phyloP scores from a whole-genome alignment of 2,113 vertebrate species.

The Zootoca vivipara region DNA sequence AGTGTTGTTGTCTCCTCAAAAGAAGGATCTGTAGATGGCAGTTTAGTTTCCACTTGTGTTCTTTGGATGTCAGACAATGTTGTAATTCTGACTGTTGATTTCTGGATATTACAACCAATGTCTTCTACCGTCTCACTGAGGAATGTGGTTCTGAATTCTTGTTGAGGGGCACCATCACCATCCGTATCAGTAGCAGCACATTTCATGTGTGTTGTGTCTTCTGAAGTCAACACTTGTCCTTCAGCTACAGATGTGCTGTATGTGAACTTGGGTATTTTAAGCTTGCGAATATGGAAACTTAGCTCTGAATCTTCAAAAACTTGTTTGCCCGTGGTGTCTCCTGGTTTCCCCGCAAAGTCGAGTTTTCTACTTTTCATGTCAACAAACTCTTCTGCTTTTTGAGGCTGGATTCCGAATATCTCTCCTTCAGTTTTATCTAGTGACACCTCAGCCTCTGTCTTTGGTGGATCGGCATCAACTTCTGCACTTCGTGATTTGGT shows the following conservation, averaged over 20 bases:
- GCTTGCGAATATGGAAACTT: slow-evolving; percentile 66
- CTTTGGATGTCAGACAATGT: slow-evolving; percentile 57
- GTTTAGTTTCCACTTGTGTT: slow-evolving; percentile 25
- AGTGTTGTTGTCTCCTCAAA: slow-evolving; percentile 34
- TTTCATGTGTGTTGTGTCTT: slow-evolving; percentile 32
- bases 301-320: slow-evolving; percentile 49
- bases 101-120: slow-evolving; percentile 44
- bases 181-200: neutral
- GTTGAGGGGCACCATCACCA: neutral
- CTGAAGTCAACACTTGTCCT: slow-evolving; percentile 60
- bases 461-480: neutral
- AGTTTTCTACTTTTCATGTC: slow-evolving; percentile 25
- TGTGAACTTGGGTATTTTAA: slow-evolving; percentile 71
- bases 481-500: slow-evolving; percentile 54
- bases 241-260: slow-evolving; percentile 50
- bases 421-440: slow-evolving; percentile 29
- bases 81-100: slow-evolving; percentile 51
- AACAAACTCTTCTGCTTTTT: slow-evolving; percentile 27
- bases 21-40: slow-evolving; percentile 18
- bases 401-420: slow-evolving; percentile 18
- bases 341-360: neutral
- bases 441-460: slow-evolving; percentile 33
- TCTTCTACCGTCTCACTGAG: neutral
- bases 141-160: slow-evolving; percentile 36
- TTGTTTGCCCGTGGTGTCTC: neutral